A percentile compares a stretch with the other conserved stretches of the same genome.
Evolutionary conservation across 2,888 invertebrate genomes (phyloP).

Genomic region (Drosophila anomalipes): DNA sequence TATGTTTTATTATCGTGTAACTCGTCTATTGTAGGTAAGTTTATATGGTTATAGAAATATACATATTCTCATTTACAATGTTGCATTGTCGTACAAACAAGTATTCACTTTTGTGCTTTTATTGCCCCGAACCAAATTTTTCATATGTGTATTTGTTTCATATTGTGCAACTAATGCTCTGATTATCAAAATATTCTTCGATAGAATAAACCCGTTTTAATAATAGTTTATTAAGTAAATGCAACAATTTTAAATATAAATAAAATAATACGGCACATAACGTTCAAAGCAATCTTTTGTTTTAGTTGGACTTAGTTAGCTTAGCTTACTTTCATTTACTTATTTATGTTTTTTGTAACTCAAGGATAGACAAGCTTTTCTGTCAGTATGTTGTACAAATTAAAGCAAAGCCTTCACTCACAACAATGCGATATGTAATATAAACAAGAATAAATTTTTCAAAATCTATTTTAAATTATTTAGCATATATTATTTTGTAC

Average conservation of each 20-base stretch:
- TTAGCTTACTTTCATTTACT: not conserved
- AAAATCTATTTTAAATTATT: not conserved
- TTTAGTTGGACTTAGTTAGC: not conserved
- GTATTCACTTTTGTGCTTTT: slow-evolving; percentile 37
- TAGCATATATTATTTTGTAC: too few relatives aligned
- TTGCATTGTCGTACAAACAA: slow-evolving; percentile 10
- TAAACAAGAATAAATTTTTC: not conserved
- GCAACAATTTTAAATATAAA: not conserved
- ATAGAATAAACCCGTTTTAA: not conserved
- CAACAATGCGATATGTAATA: too few relatives aligned
- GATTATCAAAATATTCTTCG: slow-evolving; percentile 24
- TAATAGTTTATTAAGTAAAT: not conserved
- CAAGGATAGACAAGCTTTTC: not conserved
- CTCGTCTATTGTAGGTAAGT: slow-evolving; percentile 63
- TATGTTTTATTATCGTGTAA: slow-evolving; percentile 78
- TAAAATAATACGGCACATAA: not conserved
- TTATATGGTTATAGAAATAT: slow-evolving; percentile 41
- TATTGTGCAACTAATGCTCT: slow-evolving; percentile 27
- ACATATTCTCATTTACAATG: slow-evolving; percentile 14
- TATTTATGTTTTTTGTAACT: not conserved
- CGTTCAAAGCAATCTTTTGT: not conserved
- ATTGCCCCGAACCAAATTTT: slow-evolving; percentile 36
- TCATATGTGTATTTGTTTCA: slow-evolving; percentile 14
- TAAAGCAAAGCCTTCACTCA: too few relatives aligned
- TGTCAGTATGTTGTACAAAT: too few relatives aligned